Base-by-base conservation (phyloP, 2,888 invertebrate genomes). In the Colletes collaris region DNA sequence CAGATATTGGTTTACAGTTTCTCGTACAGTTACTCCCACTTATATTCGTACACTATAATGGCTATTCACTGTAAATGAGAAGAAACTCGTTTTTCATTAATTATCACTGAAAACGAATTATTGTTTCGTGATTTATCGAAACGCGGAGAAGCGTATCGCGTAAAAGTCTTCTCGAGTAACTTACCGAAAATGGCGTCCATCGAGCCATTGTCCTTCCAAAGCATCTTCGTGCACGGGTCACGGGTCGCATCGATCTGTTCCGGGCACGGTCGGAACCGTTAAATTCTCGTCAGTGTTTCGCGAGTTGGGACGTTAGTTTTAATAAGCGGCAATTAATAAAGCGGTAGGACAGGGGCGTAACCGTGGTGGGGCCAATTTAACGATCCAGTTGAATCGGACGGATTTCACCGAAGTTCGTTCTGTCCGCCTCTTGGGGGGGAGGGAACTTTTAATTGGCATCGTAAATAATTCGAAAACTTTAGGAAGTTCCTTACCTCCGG, bases 391-490 rank as follows among this genome's bases (percentile, higher is more conserved):
- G 75, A 83, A 86, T 78, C 81, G 65, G 79, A 82, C 83, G 67
- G 79, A 86, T 83, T 75, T 68, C 70, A 58, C 56, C 64, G 66
- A 83, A 85, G 85, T 83, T 86, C 74, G 68, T 59, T 69, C 76
- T 50, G 64, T 82, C 67, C 35, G 16, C 16, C 53, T 68, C 69
- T 50, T 55, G 10, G 62, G 40, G n/a, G 44, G 58, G 50, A 71
- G 35, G 68, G 83, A 92, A 92, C 91, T 92, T 92, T 92, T 92
- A 92, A 92, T 92, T 92, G 92, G 90, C 90, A 89, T 90, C 91
- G 91, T 92, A 92, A 92, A 92, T 92, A 92, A 92, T 92, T 91
- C 92, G 90, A 88, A 87, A 91, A 91, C 88, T 92, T 92, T 86
- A 80, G 85, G 78, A 85, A 86, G 81, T 88, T 88, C 70, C 82